Conservation (phyloP, 2,888 invertebrate genomes). For the Drosophila fungiperda region DNA sequence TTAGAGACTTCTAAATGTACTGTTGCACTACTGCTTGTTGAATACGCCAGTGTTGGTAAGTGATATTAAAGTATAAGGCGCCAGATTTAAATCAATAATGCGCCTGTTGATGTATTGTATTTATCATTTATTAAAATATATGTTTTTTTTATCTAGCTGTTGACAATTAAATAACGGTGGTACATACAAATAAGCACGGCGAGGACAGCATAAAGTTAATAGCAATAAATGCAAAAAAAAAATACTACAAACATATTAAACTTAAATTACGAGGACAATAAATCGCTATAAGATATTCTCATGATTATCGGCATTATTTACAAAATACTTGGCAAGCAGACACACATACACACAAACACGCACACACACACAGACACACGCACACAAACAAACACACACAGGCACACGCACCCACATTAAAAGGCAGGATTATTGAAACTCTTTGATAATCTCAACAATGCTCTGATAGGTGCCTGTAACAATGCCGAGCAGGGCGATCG, state of each 20-base stretch:
- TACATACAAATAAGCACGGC: conserved; percentile 50
- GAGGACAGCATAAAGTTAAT: conserved; percentile 49
- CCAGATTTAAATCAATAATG: conserved; percentile 31
- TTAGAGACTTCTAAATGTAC: conserved; percentile 31
- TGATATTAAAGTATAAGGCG: neutral
- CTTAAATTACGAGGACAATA: conserved; percentile 54
- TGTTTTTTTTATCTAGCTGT: conserved; percentile 35
- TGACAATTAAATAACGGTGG: conserved; percentile 39
- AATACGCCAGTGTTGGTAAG: conserved; percentile 27
- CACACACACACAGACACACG: neutral
- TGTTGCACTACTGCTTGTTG: conserved; percentile 27
- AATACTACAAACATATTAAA: conserved; percentile 34
- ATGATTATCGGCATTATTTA: conserved; percentile 58
- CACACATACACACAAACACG: neutral
- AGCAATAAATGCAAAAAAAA: conserved; percentile 44
- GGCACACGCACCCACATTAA: neutral
- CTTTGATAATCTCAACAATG: conserved; percentile 86
- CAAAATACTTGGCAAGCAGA: conserved; percentile 53
- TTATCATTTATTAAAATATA: conserved; percentile 67
- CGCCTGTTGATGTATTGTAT: conserved; percentile 20
- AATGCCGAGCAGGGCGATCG: conserved; percentile 90
- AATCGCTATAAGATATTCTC: conserved; percentile 52
- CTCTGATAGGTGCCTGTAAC: conserved; percentile 91
- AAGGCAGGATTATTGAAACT: conserved; percentile 60
- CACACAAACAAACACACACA: conserved; percentile 5